phyloP scores from a whole-genome alignment of 1,140 invertebrate species.

The Mamestra configurata region DNA sequence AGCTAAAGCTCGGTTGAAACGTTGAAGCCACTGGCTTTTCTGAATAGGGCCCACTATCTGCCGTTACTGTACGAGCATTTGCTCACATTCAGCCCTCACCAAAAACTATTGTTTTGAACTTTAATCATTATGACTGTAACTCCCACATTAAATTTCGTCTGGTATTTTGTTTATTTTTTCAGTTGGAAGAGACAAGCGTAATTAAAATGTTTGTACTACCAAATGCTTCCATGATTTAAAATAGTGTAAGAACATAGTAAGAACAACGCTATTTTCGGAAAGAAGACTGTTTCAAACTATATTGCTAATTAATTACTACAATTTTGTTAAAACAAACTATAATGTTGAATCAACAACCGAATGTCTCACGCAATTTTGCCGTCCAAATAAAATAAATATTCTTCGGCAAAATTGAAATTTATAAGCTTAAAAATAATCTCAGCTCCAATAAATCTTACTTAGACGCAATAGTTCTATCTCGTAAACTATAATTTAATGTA shows the following conservation, averaged over 20 bases:
- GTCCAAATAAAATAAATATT: slow-evolving; percentile 16
- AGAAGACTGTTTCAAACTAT: too few relatives aligned
- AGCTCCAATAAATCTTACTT: slow-evolving; percentile 30
- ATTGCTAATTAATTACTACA: not conserved
- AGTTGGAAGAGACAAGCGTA: not conserved
- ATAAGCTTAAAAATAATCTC: slow-evolving; percentile 36
- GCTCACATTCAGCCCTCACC: slow-evolving; percentile 48
- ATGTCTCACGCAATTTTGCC: not conserved
- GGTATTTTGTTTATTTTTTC: slow-evolving; percentile 3
- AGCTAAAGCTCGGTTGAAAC: slow-evolving; percentile 63
- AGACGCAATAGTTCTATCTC: not conserved
- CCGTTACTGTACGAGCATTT: slow-evolving; percentile 56
- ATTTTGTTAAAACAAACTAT: not conserved
- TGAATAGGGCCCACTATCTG: slow-evolving; percentile 67
- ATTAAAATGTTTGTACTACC: not conserved
- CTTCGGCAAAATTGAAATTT: slow-evolving; percentile 21
- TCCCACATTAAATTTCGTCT: slow-evolving; percentile 9
- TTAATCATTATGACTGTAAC: slow-evolving; percentile 40
- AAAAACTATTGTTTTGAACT: slow-evolving; percentile 59
- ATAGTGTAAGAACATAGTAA: too few relatives aligned
- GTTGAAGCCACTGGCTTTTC: slow-evolving; percentile 61
- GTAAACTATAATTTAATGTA: slow-evolving; percentile 17
- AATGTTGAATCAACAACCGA: not conserved
- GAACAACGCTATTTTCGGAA: too few relatives aligned
- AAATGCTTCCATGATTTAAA: too few relatives aligned